Evolutionary conservation across 2,888 invertebrate species (phyloP).

Genomic region (Trissoscelio sp.): DNA sequence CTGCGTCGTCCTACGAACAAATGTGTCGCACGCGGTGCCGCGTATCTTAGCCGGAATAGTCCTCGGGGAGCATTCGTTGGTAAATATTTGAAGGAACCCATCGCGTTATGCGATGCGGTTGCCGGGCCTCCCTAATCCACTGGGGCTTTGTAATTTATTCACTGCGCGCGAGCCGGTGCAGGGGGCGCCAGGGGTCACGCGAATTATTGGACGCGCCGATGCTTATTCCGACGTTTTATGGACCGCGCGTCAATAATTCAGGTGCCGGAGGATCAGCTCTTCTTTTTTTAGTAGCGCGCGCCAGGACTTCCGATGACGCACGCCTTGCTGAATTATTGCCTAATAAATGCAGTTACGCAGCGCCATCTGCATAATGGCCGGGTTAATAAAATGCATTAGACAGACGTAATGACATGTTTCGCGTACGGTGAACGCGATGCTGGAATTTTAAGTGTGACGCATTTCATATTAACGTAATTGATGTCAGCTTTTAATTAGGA

Average conservation of each 20-base stretch:
- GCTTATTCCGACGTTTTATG: slow-evolving; percentile 69
- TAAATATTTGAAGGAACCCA: slow-evolving; percentile 78
- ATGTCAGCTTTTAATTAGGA: slow-evolving; percentile 12
- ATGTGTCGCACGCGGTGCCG: slow-evolving; percentile 43
- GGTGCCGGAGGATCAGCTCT: slow-evolving; percentile 25
- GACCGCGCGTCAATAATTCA: slow-evolving; percentile 64
- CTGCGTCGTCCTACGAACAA: slow-evolving; percentile 7
- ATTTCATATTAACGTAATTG: neutral
- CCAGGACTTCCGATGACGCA: slow-evolving; percentile 19
- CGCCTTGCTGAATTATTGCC: slow-evolving; percentile 57
- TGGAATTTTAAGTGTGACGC: slow-evolving; percentile 40
- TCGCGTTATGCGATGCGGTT: slow-evolving; percentile 75
- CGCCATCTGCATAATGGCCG: slow-evolving; percentile 60
- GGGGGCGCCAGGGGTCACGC: slow-evolving; percentile 65
- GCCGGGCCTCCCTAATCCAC: slow-evolving; percentile 71
- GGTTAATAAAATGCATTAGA: slow-evolving; percentile 56
- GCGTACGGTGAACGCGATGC: slow-evolving; percentile 21
- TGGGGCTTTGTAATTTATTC: slow-evolving; percentile 74
- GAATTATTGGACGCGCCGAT: slow-evolving; percentile 58
- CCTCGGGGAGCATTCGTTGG: slow-evolving; percentile 71
- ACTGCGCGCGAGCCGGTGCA: slow-evolving; percentile 64
- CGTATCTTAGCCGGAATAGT: slow-evolving; percentile 46
- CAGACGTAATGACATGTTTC: slow-evolving; percentile 54
- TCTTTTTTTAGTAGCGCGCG: slow-evolving; percentile 33
- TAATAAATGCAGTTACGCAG: slow-evolving; percentile 51